phyloP scores from a whole-genome alignment of 2,797 vertebrate species.

The Coracias cyanogaster region DNA sequence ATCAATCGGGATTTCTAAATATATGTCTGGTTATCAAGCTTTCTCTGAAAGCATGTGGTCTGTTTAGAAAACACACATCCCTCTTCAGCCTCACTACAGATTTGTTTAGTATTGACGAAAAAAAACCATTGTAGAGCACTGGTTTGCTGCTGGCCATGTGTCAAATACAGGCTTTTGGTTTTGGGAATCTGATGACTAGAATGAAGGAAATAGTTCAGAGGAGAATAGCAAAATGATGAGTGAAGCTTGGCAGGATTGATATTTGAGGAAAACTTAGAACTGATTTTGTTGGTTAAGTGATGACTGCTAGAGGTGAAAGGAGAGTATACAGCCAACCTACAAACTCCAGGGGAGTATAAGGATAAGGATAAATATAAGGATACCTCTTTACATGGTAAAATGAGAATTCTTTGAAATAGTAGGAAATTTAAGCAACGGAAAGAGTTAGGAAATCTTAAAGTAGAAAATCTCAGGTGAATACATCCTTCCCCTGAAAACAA shows the following conservation, averaged over 20 bases:
- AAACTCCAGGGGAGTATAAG: background rate
- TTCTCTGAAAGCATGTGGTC: fast-evolving
- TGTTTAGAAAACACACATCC: background rate
- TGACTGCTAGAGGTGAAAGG: background rate
- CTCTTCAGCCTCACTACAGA: background rate
- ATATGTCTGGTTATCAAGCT: background rate
- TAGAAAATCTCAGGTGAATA: background rate
- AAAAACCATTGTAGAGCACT: fast-evolving
- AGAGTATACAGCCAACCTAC: background rate
- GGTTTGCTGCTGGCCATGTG: background rate
- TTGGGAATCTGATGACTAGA: background rate
- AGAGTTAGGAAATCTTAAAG: background rate
- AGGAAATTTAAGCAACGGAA: background rate
- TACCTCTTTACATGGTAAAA: background rate
- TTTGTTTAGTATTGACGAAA: background rate
- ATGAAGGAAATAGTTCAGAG: background rate
- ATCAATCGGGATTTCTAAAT: background rate
- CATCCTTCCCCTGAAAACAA: background rate
- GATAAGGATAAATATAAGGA: background rate
- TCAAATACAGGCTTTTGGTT: background rate
- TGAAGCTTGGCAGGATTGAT: background rate
- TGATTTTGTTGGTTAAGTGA: background rate
- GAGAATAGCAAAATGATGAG: background rate
- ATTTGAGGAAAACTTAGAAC: background rate
- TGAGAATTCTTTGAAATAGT: background rate